Evolutionary conservation across 2,888 invertebrate species (phyloP).

Genomic region (Tiliacea citrago): DNA sequence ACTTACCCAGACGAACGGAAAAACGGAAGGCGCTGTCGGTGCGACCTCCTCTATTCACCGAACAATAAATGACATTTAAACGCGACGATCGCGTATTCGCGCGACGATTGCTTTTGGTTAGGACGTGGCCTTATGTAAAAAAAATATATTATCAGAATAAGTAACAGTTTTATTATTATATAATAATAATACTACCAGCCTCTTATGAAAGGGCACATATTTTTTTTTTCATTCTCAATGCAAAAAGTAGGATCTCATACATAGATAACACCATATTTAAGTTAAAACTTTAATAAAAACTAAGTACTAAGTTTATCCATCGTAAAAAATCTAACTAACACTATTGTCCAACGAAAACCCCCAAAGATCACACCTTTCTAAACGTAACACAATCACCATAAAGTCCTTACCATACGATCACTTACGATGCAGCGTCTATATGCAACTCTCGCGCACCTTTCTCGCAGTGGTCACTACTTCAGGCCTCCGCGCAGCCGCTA

Average conservation of each 20-base stretch:
- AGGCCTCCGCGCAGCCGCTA: constrained; percentile 92
- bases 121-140: background rate
- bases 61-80: background rate
- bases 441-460: constrained; percentile 96
- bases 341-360: background rate
- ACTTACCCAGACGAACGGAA: too few relatives aligned
- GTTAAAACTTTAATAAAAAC: background rate
- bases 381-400: constrained; percentile 10
- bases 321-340: constrained; percentile 37
- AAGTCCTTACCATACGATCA: constrained; percentile 14
- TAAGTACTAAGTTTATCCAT: background rate
- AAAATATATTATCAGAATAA: background rate
- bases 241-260: background rate
- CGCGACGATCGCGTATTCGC: background rate
- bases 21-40: too few relatives aligned
- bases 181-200: background rate
- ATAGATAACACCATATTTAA: too few relatives aligned
- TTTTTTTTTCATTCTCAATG: too few relatives aligned
- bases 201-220: background rate
- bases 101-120: background rate
- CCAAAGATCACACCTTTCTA: constrained; percentile 26
- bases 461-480: constrained; percentile 95
- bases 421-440: constrained; percentile 87
- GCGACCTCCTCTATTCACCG: background rate
- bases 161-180: background rate